Evolutionary conservation across 2,797 vertebrate species (phyloP).

Genomic region (Margarornis squamiger): DNA sequence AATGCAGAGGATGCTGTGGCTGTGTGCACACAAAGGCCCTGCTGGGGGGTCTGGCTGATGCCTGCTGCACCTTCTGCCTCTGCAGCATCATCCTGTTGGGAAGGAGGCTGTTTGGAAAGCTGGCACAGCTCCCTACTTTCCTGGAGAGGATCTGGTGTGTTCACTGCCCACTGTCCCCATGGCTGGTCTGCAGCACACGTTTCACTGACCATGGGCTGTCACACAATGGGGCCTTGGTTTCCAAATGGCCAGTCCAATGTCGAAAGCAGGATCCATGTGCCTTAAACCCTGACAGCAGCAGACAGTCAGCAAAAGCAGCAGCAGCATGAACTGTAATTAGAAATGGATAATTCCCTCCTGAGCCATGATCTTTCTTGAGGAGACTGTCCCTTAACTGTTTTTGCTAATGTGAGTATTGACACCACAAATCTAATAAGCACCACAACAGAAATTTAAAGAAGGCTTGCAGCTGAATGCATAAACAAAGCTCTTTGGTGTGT

Average conservation of each 20-base stretch:
- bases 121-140: too few species aligned
- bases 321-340: slow-evolving; percentile 12
- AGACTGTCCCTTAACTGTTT: slow-evolving; percentile 22
- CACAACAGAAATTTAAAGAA: background rate
- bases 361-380: background rate
- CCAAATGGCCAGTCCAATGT: background rate
- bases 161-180: accelerated
- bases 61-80: accelerated
- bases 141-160: accelerated
- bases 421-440: slow-evolving; percentile 18
- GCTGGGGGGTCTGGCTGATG: background rate
- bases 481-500: background rate
- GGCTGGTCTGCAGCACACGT: background rate
- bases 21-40: too few species aligned
- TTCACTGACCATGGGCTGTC: background rate
- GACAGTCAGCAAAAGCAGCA: background rate
- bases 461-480: background rate
- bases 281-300: background rate
- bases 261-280: background rate
- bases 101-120: background rate
- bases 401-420: slow-evolving; percentile 7
- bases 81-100: accelerated
- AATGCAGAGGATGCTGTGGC: background rate
- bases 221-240: background rate
- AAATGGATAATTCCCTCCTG: background rate